A percentile compares a stretch with the other conserved stretches of the same genome.
Evolutionary conservation across 2,113 vertebrate genomes (phyloP).

Genomic region (Channa argus): DNA sequence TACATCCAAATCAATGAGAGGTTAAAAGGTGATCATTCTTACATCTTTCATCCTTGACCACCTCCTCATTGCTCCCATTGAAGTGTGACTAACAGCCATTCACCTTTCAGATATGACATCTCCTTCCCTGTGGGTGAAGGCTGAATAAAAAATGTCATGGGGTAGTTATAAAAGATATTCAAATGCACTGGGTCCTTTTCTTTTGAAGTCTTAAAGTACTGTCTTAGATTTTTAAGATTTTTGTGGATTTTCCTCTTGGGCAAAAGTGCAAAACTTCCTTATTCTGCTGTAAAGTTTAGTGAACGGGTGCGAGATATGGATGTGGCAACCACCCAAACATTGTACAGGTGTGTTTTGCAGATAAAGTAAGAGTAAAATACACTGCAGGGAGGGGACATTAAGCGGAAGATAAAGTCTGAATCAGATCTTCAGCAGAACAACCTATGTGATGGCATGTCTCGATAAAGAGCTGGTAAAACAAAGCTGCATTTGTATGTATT

Average conservation of each 20-base stretch:
- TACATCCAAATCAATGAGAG: conserved; percentile 66
- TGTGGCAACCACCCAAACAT: conserved; percentile 54
- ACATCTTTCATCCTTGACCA: conserved; percentile 56
- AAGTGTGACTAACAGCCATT: conserved; percentile 60
- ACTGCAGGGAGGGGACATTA: conserved; percentile 29
- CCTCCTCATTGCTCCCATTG: conserved; percentile 33
- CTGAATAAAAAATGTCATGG: conserved; percentile 35
- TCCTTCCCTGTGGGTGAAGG: conserved; percentile 36
- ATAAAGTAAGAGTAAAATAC: conserved; percentile 58
- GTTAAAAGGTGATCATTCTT: conserved; percentile 70
- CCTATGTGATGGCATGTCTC: conserved; percentile 43
- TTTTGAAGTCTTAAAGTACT: conserved; percentile 70
- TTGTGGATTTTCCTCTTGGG: conserved; percentile 62
- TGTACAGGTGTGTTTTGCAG: conserved; percentile 56
- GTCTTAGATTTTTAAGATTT: conserved; percentile 59
- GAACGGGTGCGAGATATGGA: conserved; percentile 46
- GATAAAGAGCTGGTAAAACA: conserved; percentile 53
- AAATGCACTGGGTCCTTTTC: conserved; percentile 62
- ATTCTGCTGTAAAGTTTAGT: conserved; percentile 61
- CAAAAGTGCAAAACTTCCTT: conserved; percentile 57
- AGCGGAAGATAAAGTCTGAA: conserved; percentile 51
- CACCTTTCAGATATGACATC: conserved; percentile 60
- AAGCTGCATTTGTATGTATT: conserved; percentile 43
- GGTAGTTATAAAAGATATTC: conserved; percentile 57
- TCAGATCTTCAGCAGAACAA: conserved; percentile 49